Evolutionary conservation across 2,797 vertebrate species (phyloP).

Genomic region (Enteromius afrohamiltoni): DNA sequence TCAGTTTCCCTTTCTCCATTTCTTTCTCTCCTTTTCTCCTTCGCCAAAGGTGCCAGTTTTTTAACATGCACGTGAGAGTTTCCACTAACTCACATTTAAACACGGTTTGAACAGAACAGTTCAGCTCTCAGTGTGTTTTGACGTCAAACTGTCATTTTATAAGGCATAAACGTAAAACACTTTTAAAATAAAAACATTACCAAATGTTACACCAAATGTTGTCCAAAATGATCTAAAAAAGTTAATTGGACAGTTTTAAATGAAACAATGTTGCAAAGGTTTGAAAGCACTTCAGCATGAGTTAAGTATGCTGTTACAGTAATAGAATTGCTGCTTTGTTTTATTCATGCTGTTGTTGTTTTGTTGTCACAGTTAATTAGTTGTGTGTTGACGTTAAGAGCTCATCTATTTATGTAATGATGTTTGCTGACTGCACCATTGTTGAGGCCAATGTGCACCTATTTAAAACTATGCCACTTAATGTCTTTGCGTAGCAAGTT

Average conservation of each 20-base stretch:
- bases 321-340: slow-evolving; percentile 12
- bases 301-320: not conserved
- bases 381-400: not conserved
- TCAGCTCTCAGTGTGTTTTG: not conserved
- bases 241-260: not conserved
- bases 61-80: slow-evolving; percentile 56
- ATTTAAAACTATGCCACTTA: not conserved
- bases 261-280: not conserved
- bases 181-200: not conserved
- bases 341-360: slow-evolving; percentile 15
- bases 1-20: slow-evolving; percentile 11
- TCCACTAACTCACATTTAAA: slow-evolving; percentile 49
- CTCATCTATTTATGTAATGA: not conserved
- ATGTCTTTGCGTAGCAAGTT: not conserved
- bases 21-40: slow-evolving; percentile 52
- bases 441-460: not conserved
- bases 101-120: slow-evolving; percentile 13
- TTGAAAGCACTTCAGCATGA: not conserved
- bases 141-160: not conserved
- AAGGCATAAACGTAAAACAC: not conserved
- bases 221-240: not conserved
- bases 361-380: not conserved
- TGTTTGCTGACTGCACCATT: not conserved
- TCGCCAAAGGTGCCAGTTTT: slow-evolving; percentile 51
- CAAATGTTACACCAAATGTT: not conserved